Evolutionary conservation across 2,113 vertebrate species (phyloP).

Genomic region (Ptilonorhynchus violaceus): DNA sequence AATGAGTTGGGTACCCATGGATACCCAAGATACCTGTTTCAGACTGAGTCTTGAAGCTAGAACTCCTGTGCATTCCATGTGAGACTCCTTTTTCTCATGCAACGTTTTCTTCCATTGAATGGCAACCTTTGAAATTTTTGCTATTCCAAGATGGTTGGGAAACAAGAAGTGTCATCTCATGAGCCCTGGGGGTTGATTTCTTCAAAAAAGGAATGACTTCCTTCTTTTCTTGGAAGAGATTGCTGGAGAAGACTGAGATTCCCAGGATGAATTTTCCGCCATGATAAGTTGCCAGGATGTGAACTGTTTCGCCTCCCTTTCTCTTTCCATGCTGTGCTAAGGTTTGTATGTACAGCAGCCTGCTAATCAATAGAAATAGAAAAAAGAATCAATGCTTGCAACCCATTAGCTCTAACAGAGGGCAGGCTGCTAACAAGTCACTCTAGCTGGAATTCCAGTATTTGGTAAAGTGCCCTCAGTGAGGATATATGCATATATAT

Average conservation of each 20-base stretch:
- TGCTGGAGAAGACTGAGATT: neutral
- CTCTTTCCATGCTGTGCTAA: slow-evolving; percentile 47
- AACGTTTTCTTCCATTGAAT: neutral
- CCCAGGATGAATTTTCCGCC: neutral
- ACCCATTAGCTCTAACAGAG: slow-evolving; percentile 64
- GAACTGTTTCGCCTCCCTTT: slow-evolving; percentile 31
- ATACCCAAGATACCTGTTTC: neutral
- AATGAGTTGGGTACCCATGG: neutral
- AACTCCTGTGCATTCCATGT: neutral
- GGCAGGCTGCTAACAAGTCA: slow-evolving; percentile 47
- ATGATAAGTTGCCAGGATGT: neutral
- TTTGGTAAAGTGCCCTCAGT: neutral
- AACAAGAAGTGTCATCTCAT: neutral
- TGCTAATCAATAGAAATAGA: slow-evolving; percentile 62
- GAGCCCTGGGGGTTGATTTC: neutral
- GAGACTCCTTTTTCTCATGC: neutral
- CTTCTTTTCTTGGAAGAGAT: neutral
- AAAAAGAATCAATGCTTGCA: slow-evolving; percentile 62
- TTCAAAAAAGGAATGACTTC: neutral
- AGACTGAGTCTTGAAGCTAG: neutral
- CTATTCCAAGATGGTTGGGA: neutral
- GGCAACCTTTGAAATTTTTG: neutral
- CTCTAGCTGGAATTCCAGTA: neutral
- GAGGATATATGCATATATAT: neutral
- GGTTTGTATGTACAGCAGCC: slow-evolving; percentile 44